Conservation (phyloP, 2,888 invertebrate species). For the Nymphalis urticae region DNA sequence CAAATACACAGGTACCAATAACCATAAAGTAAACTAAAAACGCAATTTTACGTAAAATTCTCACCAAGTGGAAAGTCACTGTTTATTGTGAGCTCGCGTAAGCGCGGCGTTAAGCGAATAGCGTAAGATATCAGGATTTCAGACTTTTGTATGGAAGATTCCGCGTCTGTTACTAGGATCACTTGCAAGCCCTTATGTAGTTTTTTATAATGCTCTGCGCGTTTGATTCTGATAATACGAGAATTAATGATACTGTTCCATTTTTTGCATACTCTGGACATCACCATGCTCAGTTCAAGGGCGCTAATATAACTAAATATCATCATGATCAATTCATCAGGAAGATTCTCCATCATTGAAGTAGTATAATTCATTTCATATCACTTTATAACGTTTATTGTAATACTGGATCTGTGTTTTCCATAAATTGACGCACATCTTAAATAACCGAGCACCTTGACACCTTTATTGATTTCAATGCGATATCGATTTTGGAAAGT, state of each 20-base stretch:
- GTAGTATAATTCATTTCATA: neutral
- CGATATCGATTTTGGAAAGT: neutral
- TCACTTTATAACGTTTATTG: slow-evolving; percentile 11
- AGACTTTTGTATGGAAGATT: neutral
- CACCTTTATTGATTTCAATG: neutral
- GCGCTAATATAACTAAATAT: slow-evolving; percentile 44
- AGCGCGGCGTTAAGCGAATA: slow-evolving; percentile 17
- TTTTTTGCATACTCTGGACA: slow-evolving; percentile 42
- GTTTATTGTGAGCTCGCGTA: slow-evolving; percentile 27
- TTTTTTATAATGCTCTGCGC: slow-evolving; percentile 30
- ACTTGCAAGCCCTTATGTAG: slow-evolving; percentile 33
- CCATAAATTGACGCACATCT: neutral
- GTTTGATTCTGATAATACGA: slow-evolving; percentile 32
- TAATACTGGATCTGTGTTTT: slow-evolving; percentile 2
- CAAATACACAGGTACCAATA: no score
- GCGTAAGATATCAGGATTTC: neutral
- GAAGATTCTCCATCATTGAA: slow-evolving; percentile 41
- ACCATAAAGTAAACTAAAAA: no score
- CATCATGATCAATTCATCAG: slow-evolving; percentile 46
- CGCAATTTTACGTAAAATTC: neutral
- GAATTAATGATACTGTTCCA: slow-evolving; percentile 41
- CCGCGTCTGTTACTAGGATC: slow-evolving; percentile 19
- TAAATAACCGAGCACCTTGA: neutral
- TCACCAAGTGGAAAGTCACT: slow-evolving; percentile 8
- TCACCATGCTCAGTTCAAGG: slow-evolving; percentile 36